phyloP scores from a whole-genome alignment of 2,113 vertebrate species.

The Clarias magur region DNA sequence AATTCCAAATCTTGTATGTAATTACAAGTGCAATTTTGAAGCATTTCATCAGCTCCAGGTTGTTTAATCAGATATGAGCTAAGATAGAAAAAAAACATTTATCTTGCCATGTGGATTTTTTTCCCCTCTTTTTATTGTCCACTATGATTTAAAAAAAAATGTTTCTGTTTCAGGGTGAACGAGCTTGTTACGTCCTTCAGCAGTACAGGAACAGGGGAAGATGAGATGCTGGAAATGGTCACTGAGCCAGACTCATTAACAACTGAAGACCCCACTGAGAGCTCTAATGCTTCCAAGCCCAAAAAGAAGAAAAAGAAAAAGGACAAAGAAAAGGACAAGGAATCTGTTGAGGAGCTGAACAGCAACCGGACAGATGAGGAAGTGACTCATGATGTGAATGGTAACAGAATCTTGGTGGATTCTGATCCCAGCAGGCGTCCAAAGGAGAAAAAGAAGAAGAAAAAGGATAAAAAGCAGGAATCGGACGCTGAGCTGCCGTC shows the following conservation, averaged over 20 bases:
- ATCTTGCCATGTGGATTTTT: background rate
- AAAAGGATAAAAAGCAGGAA: conserved; percentile 61
- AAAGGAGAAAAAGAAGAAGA: conserved; percentile 57
- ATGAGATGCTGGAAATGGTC: conserved; percentile 2
- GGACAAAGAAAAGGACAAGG: conserved; percentile 31
- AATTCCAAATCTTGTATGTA: background rate
- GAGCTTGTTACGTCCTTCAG: conserved; percentile 61
- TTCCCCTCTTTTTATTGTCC: background rate
- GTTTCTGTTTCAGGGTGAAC: conserved; percentile 64
- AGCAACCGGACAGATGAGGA: background rate
- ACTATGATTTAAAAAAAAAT: background rate
- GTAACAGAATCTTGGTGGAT: conserved; percentile 4
- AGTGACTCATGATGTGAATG: background rate
- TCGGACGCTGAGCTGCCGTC: conserved; percentile 47
- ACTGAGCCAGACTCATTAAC: conserved; percentile 37
- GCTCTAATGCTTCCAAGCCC: conserved; percentile 45
- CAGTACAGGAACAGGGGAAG: conserved; percentile 31
- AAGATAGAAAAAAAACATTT: background rate
- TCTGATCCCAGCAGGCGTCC: background rate
- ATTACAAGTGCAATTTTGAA: background rate
- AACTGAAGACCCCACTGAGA: conserved; percentile 7
- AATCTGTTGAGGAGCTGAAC: background rate
- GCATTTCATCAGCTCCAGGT: background rate
- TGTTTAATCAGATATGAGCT: background rate
- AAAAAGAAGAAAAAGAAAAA: conserved; percentile 73